Conservation (phyloP, 2,888 invertebrate genomes). For the Metacarcinus magister region DNA sequence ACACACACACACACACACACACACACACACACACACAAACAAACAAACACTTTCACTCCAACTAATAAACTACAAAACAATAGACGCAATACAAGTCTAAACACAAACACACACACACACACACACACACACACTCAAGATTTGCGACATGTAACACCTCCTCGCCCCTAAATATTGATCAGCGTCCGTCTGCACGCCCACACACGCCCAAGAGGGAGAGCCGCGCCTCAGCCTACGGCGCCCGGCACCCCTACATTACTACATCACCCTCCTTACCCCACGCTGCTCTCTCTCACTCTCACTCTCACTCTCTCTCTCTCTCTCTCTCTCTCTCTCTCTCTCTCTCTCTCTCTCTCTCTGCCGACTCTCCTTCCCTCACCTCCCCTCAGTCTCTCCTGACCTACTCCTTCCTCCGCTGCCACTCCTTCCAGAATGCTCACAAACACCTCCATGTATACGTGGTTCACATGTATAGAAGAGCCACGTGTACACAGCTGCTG, state of each 20-base stretch:
- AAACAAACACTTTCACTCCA: background rate
- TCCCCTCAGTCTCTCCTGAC: background rate
- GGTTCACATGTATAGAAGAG: constrained; percentile 4
- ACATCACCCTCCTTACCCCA: background rate
- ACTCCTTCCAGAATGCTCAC: background rate
- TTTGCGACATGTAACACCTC: constrained; percentile 64
- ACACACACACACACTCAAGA: constrained; percentile 59
- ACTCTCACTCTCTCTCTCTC: constrained; percentile 49
- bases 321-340: constrained; percentile 37
- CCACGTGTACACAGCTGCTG: constrained; percentile 26
- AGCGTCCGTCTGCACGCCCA: constrained; percentile 64
- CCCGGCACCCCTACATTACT: constrained; percentile 1
- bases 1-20: constrained; percentile 55
- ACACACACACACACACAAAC: background rate
- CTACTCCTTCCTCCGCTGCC: background rate
- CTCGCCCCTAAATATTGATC: constrained; percentile 65
- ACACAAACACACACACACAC: constrained; percentile 20
- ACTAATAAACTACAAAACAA: background rate
- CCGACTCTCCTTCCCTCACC: background rate
- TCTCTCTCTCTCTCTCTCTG: constrained; percentile 20
- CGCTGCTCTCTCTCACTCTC: constrained; percentile 34
- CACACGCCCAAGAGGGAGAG: background rate
- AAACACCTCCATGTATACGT: constrained; percentile 46
- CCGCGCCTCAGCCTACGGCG: constrained; percentile 20
- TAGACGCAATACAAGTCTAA: background rate